Base-by-base conservation (phyloP, 2,888 invertebrate species). In the Cerastis rubricosa region DNA sequence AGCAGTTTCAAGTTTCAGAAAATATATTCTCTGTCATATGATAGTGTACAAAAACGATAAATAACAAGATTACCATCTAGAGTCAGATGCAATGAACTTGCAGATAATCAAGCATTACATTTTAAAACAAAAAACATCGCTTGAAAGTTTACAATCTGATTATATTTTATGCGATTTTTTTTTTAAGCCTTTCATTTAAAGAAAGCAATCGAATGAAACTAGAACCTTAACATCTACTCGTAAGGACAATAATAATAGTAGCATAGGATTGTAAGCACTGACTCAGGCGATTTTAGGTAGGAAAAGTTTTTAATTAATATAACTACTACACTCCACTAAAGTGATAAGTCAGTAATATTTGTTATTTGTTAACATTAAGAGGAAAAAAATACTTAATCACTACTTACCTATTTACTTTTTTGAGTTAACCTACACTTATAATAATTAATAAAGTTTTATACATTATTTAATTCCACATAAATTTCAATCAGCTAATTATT, bases 11-110 rank as follows among this genome's bases (percentile, higher is more conserved):
- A 54, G n/a, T 17, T 54, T 59, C 22, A n/a, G 25, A 82, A 66
- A 54, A 70, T 80, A 70, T 66, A 81, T 64, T 54, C 0, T 43
- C 0, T 43, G 4, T 45, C n/a, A 65, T 70, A 70, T 57, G 57
- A 57, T 57, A 71, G 22, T 59, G 49, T 65, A 71, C 64, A 63
- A 43, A 76, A 35, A 45, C 66, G 7, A 86, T 84, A 81, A 84
- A 74, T 81, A 81, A 78, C 54, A 9, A 71, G 85, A 85, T 84
- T 70, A 77, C 17, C 61, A 76, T 86, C 78, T 72, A 25, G 49
- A 83, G 29, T 47, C 11, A 71, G 76, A 72, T 74, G 76, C 70
- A 78, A 72, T 74, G 69, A 67, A 75, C 64, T 76, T 74, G 54
- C 12, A 76, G 63, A 74, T 71, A 75, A 67, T 65, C 78, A 45